Evolutionary conservation across 2,113 vertebrate species (phyloP).

Genomic region (Rhinichthys klamathensis): DNA sequence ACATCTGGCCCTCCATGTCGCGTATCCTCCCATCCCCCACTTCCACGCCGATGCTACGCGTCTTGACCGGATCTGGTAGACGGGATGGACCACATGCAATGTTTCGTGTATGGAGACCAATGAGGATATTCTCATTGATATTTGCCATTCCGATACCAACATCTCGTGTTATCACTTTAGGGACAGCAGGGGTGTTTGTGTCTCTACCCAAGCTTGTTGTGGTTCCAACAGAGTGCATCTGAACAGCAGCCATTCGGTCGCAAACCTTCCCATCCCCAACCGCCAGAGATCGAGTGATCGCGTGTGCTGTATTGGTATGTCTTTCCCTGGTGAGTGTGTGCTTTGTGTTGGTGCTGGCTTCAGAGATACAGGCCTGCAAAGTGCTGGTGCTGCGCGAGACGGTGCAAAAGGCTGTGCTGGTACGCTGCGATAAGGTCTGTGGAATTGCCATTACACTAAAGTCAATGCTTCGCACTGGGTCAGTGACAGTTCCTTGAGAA

Average conservation of each 20-base stretch:
- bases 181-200: constrained; percentile 20
- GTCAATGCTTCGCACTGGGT: constrained; percentile 73
- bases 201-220: constrained; percentile 48
- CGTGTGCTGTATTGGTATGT: constrained; percentile 81
- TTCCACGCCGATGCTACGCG: constrained; percentile 86
- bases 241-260: constrained; percentile 69
- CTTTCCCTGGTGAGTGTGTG: constrained; percentile 82
- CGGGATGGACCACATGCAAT: constrained; percentile 91
- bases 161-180: constrained; percentile 82
- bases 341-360: constrained; percentile 82
- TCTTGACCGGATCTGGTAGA: constrained; percentile 71
- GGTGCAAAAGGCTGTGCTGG: constrained; percentile 76
- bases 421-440: constrained; percentile 76
- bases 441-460: constrained; percentile 79
- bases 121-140: constrained; percentile 87
- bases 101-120: constrained; percentile 91
- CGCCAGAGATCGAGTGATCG: constrained; percentile 78
- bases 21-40: constrained; percentile 83
- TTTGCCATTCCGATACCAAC: constrained; percentile 84
- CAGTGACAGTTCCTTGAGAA: constrained; percentile 78
- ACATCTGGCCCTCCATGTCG: constrained; percentile 54
- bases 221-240: constrained; percentile 81
- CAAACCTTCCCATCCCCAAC: constrained; percentile 84
- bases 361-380: constrained; percentile 61
- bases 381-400: constrained; percentile 83